Evolutionary conservation across 2,888 invertebrate genomes (phyloP), one percentile per base, ranked within the genome.

Genomic region (Drosophila parthenogenetica): DNA sequence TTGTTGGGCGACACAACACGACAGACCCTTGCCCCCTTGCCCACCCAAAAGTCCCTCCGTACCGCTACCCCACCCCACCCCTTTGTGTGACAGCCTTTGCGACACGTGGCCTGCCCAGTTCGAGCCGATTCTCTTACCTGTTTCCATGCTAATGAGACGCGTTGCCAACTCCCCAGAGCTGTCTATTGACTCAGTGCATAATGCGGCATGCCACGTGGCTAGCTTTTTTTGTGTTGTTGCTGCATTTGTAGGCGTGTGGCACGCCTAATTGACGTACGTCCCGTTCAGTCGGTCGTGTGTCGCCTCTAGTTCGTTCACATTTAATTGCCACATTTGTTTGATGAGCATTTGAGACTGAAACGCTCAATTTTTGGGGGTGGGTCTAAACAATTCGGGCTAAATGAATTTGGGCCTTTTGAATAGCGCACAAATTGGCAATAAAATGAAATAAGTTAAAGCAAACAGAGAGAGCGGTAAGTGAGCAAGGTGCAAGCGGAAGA

Each of bases 271-370:
- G 83, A 79, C 86, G 69, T 79, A 84, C 86, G 84, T 65, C 69
- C 76, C 78, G 86, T 66, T 32, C 17, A 55, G 40, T 35, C 3
- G 80, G 86, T 66, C 86, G 83, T 86, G 86, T 84, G 81, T 66
- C 79, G 72, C 67, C 50, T 63, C 63, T 40, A 53, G 57, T 29
- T 80, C 74, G 35, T 5, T 70, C 57, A 69, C 73, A 83, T 71
- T 79, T 83, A 84, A 84, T 84, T 86, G 83, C 64, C 42, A 69
- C 83, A 79, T 86, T 83, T 86, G 83, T 83, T 79, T 72, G 80
- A 14, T 14, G 43, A 10, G 14, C 17, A 19, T 22, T 37, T 48
- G 22, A 19, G 11, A 5, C 22, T 35, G 45, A 13, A 14, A 25
- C 39, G 48, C 46, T 37, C n/a, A 22, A 17, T 8, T 11, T 10